Conservation (phyloP, 2,888 invertebrate species). For the Campopleginae sp. region DNA sequence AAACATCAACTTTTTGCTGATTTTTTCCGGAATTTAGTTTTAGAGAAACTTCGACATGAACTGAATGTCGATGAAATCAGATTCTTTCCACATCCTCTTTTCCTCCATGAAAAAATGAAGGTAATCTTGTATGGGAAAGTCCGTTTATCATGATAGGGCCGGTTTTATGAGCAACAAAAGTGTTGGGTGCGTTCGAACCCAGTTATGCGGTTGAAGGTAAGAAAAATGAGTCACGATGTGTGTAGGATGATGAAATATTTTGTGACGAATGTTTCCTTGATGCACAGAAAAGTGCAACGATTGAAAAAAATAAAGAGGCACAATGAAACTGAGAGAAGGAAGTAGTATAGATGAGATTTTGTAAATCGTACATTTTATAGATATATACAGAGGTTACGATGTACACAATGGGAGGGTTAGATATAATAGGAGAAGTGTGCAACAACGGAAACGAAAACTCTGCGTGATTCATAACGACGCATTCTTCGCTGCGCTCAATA, state of each 20-base stretch:
- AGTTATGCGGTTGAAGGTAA: too few species aligned
- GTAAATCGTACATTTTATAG: not conserved
- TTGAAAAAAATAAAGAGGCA: not conserved
- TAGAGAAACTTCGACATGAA: too few species aligned
- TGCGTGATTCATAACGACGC: slow-evolving; percentile 7
- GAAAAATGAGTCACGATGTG: too few species aligned
- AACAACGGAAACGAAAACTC: slow-evolving; percentile 7
- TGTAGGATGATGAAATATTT: not conserved
- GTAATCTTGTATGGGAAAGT: too few species aligned
- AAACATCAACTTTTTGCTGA: too few species aligned
- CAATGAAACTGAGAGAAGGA: not conserved
- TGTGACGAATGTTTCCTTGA: not conserved
- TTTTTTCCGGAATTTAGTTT: too few species aligned
- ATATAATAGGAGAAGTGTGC: slow-evolving; percentile 11
- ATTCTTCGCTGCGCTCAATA: not conserved
- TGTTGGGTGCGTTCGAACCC: too few species aligned
- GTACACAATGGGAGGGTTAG: not conserved
- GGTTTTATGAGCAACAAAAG: too few species aligned
- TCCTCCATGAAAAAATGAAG: too few species aligned
- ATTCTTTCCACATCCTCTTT: too few species aligned
- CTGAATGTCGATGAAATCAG: too few species aligned
- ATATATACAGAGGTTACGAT: not conserved
- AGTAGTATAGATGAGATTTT: not conserved
- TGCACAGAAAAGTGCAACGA: not conserved
- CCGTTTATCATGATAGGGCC: too few species aligned